Base-by-base conservation (phyloP, 1,140 invertebrate genomes). In the Heliothis subflexa region DNA sequence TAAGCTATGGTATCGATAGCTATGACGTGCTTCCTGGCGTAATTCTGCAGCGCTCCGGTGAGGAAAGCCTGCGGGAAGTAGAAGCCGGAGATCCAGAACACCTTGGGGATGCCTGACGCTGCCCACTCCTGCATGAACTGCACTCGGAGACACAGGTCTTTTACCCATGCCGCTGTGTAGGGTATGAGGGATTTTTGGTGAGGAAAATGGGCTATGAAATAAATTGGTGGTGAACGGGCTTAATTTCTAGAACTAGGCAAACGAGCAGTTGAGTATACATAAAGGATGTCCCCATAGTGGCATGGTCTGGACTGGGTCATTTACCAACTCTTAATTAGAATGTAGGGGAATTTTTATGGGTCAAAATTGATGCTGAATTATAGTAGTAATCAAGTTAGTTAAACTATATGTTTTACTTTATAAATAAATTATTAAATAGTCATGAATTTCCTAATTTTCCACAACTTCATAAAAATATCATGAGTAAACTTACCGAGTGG, bases 61-160 rank as follows among this genome's bases (percentile, higher is more conserved):
- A 98, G 95, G 93, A 98, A 98, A 1, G 97, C 97, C 94, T 98
- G 97, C 2, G 97, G 97, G 91, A 98, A 98, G 92, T 97, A 98
- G 89, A 98, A 97, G 0, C 97, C 97, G 0, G 97, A 97, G 68
- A 98, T 97, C 97, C 97, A 98, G 90, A 98, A 98, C 45, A 96
- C 96, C 12, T 95, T 83, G 0, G 97, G 97, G 78, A 97, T 96
- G 21, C 97, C 97, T 10, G 95, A 83, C 10, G 96, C 94, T 7
- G 96, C 95, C 97, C 97, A 98, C 18, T 95, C 89, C 52, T 95
- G 94, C 81, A 98, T 94, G 91, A 96, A 97, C 84, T 95, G 94
- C 89, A 96, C 95, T 85, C 96, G 93, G 9, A 93, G 93, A 12
- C 95, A 94, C 16, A 97, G 87, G 84, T 97, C 96, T 21, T 92